phyloP scores from a whole-genome alignment of 1,140 invertebrate species.

The Xylocopa sonorina region DNA sequence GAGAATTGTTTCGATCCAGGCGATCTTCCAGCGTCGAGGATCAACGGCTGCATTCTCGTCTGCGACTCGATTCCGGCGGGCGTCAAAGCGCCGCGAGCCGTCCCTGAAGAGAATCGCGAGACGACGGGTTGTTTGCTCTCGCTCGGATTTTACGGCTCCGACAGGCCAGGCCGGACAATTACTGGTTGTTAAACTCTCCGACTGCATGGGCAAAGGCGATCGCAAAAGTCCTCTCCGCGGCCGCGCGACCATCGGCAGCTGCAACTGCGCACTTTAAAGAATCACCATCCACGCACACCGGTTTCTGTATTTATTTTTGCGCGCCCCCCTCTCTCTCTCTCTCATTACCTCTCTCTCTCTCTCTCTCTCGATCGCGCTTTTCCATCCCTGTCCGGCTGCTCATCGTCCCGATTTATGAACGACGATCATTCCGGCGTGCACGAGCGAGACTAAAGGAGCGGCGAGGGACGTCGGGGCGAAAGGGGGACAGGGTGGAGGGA shows the following conservation, averaged over 20 bases:
- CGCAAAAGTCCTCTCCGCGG: slow-evolving; percentile 56
- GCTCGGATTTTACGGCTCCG: slow-evolving; percentile 73
- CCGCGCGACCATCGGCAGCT: slow-evolving; percentile 52
- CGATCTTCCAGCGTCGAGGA: background rate
- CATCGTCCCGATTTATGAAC: slow-evolving; percentile 39
- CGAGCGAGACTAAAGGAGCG: background rate
- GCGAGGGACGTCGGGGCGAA: too few species aligned
- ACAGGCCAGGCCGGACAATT: slow-evolving; percentile 72
- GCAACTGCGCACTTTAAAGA: slow-evolving; percentile 42
- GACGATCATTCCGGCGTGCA: slow-evolving; percentile 18
- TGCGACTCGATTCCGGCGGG: too few species aligned
- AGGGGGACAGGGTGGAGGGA: background rate
- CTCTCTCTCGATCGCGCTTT: background rate
- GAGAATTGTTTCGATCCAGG: too few species aligned
- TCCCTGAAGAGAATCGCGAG: slow-evolving; percentile 51
- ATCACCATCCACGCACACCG: slow-evolving; percentile 47
- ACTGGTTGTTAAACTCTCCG: slow-evolving; percentile 75
- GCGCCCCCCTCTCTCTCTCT: background rate
- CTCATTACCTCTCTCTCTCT: slow-evolving; percentile 1
- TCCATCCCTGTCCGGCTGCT: background rate
- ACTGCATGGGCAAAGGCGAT: slow-evolving; percentile 59
- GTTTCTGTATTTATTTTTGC: slow-evolving; percentile 50
- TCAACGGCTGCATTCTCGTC: too few species aligned
- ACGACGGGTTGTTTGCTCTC: slow-evolving; percentile 73
- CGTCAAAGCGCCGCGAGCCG: slow-evolving; percentile 57